Base-by-base conservation (phyloP, 2,888 invertebrate genomes). In the Dromius quadrimaculatus region DNA sequence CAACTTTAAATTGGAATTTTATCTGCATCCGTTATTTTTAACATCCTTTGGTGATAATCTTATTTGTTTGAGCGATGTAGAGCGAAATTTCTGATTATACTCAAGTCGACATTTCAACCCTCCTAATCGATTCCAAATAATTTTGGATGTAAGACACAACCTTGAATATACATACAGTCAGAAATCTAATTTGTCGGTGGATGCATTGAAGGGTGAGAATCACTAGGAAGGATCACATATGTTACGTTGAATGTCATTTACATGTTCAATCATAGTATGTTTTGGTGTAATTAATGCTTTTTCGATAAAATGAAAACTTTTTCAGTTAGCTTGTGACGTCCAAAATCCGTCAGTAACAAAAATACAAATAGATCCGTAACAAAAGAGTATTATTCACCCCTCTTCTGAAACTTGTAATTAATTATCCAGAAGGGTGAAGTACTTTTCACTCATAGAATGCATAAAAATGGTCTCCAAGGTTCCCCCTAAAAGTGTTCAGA, bases 221-320 rank as follows among this genome's bases (percentile, higher is more conserved):
- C n/a, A n/a, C n/a, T n/a, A n/a, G n/a, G n/a, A n/a, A n/a, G n/a
- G n/a, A n/a, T n/a, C n/a, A n/a, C n/a, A n/a, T n/a, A n/a, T n/a
- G n/a, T n/a, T n/a, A n/a, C n/a, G n/a, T n/a, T n/a, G n/a, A n/a
- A n/a, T n/a, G n/a, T n/a, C n/a, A n/a, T n/a, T n/a, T n/a, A n/a
- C n/a, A n/a, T n/a, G n/a, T n/a, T n/a, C n/a, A n/a, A n/a, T n/a
- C 23, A 54, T 54, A 23, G 23, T 54, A 54, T 28, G 28, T 47
- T 47, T 54, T 15, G 3, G 15, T 1, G 15, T 54, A 54, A 54
- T 54, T 23, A 54, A 54, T 23, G 50, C 28, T 6, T 11, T 28
- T 54, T 54, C 50, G 50, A 54, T 54, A 28, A 47, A 54, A 23
- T 54, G 50, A 28, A 54, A 54, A 54, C 50, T 54, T 54, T 54